Evolutionary conservation across 2,888 invertebrate species (phyloP).

Genomic region (Temnothorax unifasciatus): DNA sequence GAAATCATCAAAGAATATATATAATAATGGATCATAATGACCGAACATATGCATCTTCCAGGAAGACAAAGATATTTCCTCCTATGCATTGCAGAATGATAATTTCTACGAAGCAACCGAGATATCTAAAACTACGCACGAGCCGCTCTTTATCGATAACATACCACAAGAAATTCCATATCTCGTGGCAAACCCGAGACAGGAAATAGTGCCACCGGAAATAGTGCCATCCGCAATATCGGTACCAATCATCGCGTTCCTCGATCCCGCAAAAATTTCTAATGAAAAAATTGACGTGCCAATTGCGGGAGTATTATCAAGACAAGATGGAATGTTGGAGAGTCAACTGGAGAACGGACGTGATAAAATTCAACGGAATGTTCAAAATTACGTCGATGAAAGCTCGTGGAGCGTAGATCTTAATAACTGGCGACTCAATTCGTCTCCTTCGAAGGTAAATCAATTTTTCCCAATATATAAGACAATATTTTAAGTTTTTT

Average conservation of each 20-base stretch:
- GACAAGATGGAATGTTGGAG: not conserved
- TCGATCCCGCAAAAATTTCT: conserved; percentile 63
- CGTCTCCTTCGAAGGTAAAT: conserved; percentile 62
- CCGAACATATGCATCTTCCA: conserved; percentile 37
- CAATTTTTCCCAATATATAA: not conserved
- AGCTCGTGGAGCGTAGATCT: conserved; percentile 47
- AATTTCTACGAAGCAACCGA: not conserved
- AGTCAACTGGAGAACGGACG: conserved; percentile 52
- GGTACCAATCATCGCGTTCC: conserved; percentile 72
- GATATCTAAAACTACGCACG: not conserved
- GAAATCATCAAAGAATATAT: not conserved
- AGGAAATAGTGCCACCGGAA: conserved; percentile 68
- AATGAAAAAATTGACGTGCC: conserved; percentile 61
- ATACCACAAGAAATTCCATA: conserved; percentile 41
- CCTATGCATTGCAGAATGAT: not conserved
- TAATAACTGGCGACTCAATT: conserved; percentile 34
- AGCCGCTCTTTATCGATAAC: conserved; percentile 22
- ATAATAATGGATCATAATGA: not conserved
- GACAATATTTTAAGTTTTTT: not conserved
- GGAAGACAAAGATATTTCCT: conserved; percentile 21
- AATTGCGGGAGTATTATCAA: conserved; percentile 66
- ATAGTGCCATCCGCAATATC: conserved; percentile 58
- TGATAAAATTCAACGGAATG: conserved; percentile 50
- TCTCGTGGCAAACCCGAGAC: conserved; percentile 11
- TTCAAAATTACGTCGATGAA: conserved; percentile 58